A percentile compares a stretch with the other conserved stretches of the same genome.
These are phyloP conservation scores for Oppia nitens DNA, from an alignment of 1,140 invertebrate genomes.

Conservation along the genomic window DNA sequence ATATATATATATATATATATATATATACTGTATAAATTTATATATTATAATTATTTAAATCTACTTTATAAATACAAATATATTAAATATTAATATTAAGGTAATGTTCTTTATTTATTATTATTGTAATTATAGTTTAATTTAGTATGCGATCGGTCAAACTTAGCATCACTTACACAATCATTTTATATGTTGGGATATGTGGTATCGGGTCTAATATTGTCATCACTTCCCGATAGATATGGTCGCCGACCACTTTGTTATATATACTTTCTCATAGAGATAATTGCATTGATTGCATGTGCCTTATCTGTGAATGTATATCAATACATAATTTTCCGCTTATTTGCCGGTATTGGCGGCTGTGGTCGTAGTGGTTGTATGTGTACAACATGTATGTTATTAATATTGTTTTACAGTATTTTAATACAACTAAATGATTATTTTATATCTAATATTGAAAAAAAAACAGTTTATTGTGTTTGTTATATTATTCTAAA, in stretches of 20 bases:
- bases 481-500: too few relatives aligned
- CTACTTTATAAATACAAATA: too few relatives aligned
- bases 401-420: neutral
- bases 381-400: neutral
- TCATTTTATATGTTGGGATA: constrained; percentile 66
- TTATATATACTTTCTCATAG: constrained; percentile 12
- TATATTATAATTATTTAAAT: too few relatives aligned
- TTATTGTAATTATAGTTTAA: constrained; percentile 43
- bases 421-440: too few relatives aligned
- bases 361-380: neutral
- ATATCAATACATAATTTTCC: neutral
- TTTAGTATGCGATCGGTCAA: constrained; percentile 50
- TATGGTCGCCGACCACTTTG: constrained; percentile 24
- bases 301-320: neutral
- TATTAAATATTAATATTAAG: too few relatives aligned
- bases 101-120: too few relatives aligned
- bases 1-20: too few relatives aligned
- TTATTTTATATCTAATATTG: too few relatives aligned
- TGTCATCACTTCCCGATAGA: constrained; percentile 63
- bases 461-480: too few relatives aligned
- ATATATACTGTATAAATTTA: too few relatives aligned
- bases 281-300: neutral
- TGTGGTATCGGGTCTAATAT: constrained; percentile 54
- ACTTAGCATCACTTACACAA: constrained; percentile 47
- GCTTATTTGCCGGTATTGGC: neutral